phyloP scores from a whole-genome alignment of 1,140 invertebrate species.

The Bombus cullumanus region DNA sequence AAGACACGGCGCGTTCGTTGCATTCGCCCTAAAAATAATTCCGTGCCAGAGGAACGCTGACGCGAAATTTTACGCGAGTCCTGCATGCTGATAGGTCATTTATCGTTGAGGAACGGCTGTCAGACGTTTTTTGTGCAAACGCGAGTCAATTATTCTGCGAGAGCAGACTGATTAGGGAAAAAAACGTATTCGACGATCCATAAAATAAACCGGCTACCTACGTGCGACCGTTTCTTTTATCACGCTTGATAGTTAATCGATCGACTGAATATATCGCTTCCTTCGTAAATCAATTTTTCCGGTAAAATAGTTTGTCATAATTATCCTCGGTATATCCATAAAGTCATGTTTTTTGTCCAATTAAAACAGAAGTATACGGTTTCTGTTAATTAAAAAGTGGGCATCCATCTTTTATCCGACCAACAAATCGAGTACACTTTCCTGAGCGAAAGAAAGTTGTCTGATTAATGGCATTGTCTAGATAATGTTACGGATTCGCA shows the following conservation, averaged over 20 bases:
- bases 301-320: neutral
- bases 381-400: neutral
- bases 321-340: neutral
- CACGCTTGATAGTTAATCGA: neutral
- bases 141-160: constrained; percentile 7
- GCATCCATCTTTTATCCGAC: neutral
- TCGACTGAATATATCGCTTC: neutral
- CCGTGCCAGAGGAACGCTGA: constrained; percentile 22
- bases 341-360: too few species aligned
- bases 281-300: neutral
- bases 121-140: neutral
- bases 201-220: neutral
- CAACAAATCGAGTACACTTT: neutral
- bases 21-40: neutral
- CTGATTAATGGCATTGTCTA: constrained; percentile 63
- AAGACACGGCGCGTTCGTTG: constrained; percentile 9
- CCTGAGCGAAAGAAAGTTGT: constrained; percentile 34
- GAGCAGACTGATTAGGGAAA: constrained; percentile 14
- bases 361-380: neutral
- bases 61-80: constrained; percentile 6
- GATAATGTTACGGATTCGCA: constrained; percentile 52
- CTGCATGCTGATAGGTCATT: constrained; percentile 22
- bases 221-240: neutral
- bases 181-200: neutral
- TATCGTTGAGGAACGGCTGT: neutral